Conservation (phyloP, 2,888 invertebrate genomes). For the Laspeyria flexula region DNA sequence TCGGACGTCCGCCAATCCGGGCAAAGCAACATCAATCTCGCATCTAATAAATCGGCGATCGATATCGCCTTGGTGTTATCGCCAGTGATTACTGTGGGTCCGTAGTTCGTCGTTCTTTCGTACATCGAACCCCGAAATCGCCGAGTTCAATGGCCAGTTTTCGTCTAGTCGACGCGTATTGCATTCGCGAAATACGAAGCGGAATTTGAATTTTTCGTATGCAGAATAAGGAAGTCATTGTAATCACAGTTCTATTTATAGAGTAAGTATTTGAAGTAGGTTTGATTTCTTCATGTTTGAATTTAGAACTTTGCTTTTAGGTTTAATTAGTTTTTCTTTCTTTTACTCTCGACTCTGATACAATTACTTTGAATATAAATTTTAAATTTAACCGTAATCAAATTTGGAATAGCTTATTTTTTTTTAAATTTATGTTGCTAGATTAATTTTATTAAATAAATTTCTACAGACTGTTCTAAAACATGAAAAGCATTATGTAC, state of each 20-base stretch:
- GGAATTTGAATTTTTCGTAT: conserved; percentile 20
- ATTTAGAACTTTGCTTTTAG: background rate
- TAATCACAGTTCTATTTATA: background rate
- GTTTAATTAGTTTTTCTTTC: no score
- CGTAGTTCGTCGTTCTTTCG: conserved; percentile 53
- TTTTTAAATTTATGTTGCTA: no score
- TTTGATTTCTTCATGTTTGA: background rate
- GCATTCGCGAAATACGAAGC: conserved; percentile 43
- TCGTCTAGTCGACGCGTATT: conserved; percentile 50
- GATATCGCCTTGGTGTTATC: conserved; percentile 49
- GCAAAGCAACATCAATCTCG: conserved; percentile 31
- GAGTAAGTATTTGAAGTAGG: background rate
- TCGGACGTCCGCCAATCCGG: conserved; percentile 26
- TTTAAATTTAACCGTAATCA: no score
- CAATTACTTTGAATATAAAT: no score
- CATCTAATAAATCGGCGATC: conserved; percentile 51
- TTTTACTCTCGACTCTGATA: no score
- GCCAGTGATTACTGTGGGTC: conserved; percentile 41
- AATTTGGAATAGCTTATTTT: no score
- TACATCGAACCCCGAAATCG: conserved; percentile 55
- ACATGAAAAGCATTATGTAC: no score
- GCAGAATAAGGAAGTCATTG: conserved; percentile 1
- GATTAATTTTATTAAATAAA: no score
- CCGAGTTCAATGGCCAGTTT: conserved; percentile 51
- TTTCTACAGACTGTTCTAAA: no score